Base-by-base conservation (phyloP, 2,113 vertebrate genomes). In the Trinectes maculatus region DNA sequence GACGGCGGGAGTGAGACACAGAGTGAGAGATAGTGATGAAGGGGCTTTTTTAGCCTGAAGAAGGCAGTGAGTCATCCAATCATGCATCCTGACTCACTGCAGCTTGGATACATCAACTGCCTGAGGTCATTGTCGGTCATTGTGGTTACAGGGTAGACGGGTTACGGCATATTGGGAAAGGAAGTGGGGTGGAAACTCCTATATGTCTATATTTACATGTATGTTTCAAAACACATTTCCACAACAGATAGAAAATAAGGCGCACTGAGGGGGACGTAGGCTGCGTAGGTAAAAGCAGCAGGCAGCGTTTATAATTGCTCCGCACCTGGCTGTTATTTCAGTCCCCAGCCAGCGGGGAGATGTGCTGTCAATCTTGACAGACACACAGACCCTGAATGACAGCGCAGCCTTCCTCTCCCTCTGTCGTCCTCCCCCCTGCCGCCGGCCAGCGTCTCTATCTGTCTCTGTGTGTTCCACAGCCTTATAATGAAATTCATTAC, bases 401-500 rank as follows among this genome's bases (percentile, higher is more conserved):
- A 85, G 71, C 53, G 24, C 56, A 18, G 53, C 66, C 48, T 72
- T 66, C 29, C 24, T 54, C 67, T 57, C 39, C 12, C 33, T 52
- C 43, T 51, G 11, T 59, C 71, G 74, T 48, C 39, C 57, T 65
- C 52, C 21, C 39, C 62, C 22, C 3, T 55, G 68, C 76, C 64
- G 57, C 60, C 26, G 46, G 58, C 63, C 52, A 53, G 57, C 59
- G 61, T 76, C 66, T 79, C 72, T 49, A 54, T 77, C 58, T 65
- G 56, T 68, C 47, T 42, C 21, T 70, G 59, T 78, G 70, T 67
- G 75, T 82, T 83, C 39, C 79, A 48, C 19, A 44, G 58, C 61
- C 75, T 77, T 86, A 73, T 84, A 86, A 89, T 88, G 79, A 86
- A 89, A 86, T 87, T 83, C 84, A 87, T 86, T 84, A 89, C 80